Conservation (phyloP, 2,113 vertebrate genomes). For the Spermophilus dauricus region DNA sequence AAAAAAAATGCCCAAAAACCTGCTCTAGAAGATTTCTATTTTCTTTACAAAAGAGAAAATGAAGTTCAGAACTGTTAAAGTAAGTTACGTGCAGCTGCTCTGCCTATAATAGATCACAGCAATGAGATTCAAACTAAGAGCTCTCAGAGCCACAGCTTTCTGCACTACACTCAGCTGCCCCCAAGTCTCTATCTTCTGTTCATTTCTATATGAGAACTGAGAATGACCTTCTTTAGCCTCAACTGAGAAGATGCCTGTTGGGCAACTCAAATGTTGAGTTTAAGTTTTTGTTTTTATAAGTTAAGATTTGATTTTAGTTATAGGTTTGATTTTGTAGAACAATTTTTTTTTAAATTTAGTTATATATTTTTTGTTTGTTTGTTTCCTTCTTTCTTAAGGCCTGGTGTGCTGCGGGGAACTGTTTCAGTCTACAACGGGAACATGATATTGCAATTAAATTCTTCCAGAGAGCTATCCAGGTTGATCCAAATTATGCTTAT, state of each 20-base stretch:
- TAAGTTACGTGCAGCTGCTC: not conserved
- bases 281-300: constrained; percentile 41
- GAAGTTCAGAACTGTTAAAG: not conserved
- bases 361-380: constrained; percentile 57
- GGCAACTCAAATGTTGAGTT: not conserved
- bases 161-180: not conserved
- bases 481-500: constrained; percentile 98
- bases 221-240: not conserved
- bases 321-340: constrained; percentile 54
- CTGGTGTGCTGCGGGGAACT: constrained; percentile 99
- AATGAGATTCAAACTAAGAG: not conserved
- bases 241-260: not conserved
- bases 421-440: constrained; percentile 98
- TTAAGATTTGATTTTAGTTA: constrained; percentile 58
- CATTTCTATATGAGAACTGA: not conserved
- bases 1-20: not conserved
- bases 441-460: constrained; percentile 99
- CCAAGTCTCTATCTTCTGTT: not conserved
- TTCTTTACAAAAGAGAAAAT: constrained; percentile 12
- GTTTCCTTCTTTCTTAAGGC: constrained; percentile 88
- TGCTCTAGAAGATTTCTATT: not conserved
- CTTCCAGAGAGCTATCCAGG: constrained; percentile 99
- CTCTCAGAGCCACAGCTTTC: not conserved
- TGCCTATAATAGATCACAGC: not conserved
- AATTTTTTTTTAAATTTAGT: constrained; percentile 41